Percentiles rank a stretch among this genome's conserved stretches.
phyloP scores from a whole-genome alignment of 1,140 invertebrate species.

The Pseudomyrmex dendroicus region DNA sequence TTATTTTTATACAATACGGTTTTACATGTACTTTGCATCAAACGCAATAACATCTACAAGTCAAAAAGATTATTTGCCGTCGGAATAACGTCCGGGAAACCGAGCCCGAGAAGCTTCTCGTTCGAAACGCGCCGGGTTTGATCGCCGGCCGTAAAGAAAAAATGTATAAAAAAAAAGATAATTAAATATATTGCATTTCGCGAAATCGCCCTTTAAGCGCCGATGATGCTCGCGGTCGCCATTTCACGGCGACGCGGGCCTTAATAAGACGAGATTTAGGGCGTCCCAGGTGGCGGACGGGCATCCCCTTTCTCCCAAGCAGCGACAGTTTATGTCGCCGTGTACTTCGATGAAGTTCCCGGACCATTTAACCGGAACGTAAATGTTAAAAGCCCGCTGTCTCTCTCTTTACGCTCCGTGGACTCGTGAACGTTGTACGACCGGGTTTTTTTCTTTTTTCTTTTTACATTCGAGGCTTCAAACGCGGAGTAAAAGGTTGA shows the following conservation, averaged over 20 bases:
- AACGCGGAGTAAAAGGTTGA: not conserved
- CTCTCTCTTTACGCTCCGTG: slow-evolving; percentile 41
- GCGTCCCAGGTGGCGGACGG: slow-evolving; percentile 70
- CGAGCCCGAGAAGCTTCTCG: not conserved
- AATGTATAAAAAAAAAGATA: slow-evolving; percentile 10
- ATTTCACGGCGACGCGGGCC: slow-evolving; percentile 8
- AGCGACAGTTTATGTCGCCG: slow-evolving; percentile 42
- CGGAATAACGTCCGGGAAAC: not conserved
- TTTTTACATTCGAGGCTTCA: slow-evolving; percentile 43
- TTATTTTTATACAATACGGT: not conserved
- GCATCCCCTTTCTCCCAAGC: not conserved
- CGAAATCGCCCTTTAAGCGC: not conserved
- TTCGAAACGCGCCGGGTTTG: not conserved
- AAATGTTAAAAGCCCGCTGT: slow-evolving; percentile 59
- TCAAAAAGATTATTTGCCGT: not conserved
- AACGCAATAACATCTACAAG: not conserved
- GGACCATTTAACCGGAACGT: slow-evolving; percentile 55
- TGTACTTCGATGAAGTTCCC: slow-evolving; percentile 32
- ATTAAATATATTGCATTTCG: slow-evolving; percentile 25
- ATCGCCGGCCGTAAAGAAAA: not conserved
- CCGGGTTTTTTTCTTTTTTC: slow-evolving; percentile 6
- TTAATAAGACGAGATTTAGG: slow-evolving; percentile 74
- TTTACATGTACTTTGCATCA: not conserved
- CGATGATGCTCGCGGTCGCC: slow-evolving; percentile 9
- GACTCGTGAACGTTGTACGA: slow-evolving; percentile 47